These are phyloP conservation scores for Bos javanicus DNA, from an alignment of 2,113 vertebrate genomes.

Conservation along the genomic window DNA sequence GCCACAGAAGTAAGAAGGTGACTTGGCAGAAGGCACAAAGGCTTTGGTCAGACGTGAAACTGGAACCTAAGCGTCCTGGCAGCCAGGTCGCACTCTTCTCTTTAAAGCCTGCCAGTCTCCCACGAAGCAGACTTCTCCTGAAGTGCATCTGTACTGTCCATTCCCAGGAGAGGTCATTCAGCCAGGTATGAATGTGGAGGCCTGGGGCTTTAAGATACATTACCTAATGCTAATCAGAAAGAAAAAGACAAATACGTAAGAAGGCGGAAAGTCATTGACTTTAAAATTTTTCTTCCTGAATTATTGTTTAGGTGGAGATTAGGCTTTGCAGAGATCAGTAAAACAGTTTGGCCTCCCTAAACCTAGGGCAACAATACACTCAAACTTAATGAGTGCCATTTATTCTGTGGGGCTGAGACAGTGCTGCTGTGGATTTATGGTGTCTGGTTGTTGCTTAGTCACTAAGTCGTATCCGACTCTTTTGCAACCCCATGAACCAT, in stretches of 20 bases:
- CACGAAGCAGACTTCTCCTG: not conserved
- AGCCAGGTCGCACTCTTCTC: not conserved
- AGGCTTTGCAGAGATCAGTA: not conserved
- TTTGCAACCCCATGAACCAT: not conserved
- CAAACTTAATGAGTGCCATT: not conserved
- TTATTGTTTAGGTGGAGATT: not conserved
- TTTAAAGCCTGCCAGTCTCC: slow-evolving; percentile 28
- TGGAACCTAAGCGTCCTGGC: not conserved
- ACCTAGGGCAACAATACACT: not conserved
- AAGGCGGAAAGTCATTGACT: not conserved
- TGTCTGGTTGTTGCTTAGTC: not conserved
- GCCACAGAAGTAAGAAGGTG: not conserved
- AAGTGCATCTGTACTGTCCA: slow-evolving; percentile 22
- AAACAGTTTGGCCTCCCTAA: not conserved
- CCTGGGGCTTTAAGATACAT: not conserved
- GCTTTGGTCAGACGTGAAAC: slow-evolving; percentile 60
- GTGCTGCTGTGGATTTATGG: not conserved
- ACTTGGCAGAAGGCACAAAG: slow-evolving; percentile 66
- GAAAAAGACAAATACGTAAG: not conserved
- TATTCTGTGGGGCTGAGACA: not conserved
- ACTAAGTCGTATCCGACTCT: not conserved
- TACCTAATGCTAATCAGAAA: slow-evolving; percentile 1
- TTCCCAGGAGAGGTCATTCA: slow-evolving; percentile 28
- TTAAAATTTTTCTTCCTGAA: not conserved
- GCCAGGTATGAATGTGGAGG: not conserved